Evolutionary conservation across 2,888 invertebrate genomes (phyloP), one percentile per base, ranked within the genome.

Genomic region (Germaria angustata): DNA sequence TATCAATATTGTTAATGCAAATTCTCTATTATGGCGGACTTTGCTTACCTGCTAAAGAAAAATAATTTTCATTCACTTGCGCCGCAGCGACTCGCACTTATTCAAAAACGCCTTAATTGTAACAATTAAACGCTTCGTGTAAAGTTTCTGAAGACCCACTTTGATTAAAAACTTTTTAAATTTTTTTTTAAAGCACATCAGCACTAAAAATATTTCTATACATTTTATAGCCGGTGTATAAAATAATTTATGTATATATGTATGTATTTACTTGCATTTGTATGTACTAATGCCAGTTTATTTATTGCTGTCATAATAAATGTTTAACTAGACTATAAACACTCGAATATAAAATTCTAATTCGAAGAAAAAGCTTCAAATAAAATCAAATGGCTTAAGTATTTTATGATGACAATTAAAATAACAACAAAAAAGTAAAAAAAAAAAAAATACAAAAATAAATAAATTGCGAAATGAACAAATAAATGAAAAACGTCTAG

Each of bases 231-330:
- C 49, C 32, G 41, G 36, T 17, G 11, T 66, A 46, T 65, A 34
- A 53, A 72, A 32, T 22, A 66, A 63, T 41, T 51, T 41, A 32
- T 59, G 49, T 15, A 8, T 41, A 4, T 28, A 36, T n/a, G 5
- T 76, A 49, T 28, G 6, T 28, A 28, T 28, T 3, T 28, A 28
- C 6, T 28, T 28, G 6, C 6, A 28, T 15, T 28, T 32, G 7
- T 78, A 85, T 86, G 87, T 87, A 84, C 87, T 86, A 86, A 85
- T 86, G 81, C 84, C 84, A 80, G 66, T 69, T 81, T 83, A 85
- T 88, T 88, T 88, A 88, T 88, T 86, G 86, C 85, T 86, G 88
- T 84, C 86, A 85, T 86, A 85, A 82, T 73, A 82, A 71, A 78
- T 71, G 61, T 65, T 73, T 63, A 75, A 87, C 82, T 86, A 86